These are phyloP conservation scores for Drosophila hamatofila DNA, from an alignment of 2,888 invertebrate genomes.

Conservation along the genomic window DNA sequence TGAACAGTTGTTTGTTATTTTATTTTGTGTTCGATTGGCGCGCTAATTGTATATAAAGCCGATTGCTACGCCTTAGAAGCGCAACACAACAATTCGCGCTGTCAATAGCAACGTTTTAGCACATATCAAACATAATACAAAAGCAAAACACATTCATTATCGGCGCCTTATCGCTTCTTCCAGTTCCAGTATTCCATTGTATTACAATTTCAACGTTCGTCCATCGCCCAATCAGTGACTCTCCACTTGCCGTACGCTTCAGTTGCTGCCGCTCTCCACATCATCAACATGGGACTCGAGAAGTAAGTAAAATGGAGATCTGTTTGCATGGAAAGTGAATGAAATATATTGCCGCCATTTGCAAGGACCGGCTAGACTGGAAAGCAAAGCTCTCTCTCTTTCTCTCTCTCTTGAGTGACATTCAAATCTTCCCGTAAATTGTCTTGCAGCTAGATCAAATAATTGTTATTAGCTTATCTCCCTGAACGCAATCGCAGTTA, in stretches of 20 bases:
- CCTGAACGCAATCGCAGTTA: conserved; percentile 43
- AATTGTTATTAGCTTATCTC: conserved; percentile 11
- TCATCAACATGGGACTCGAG: conserved; percentile 69
- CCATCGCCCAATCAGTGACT: conserved; percentile 53
- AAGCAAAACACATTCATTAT: conserved; percentile 12
- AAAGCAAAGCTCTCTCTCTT: neutral
- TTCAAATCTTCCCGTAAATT: neutral
- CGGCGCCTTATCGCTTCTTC: conserved; percentile 45
- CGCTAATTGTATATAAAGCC: conserved; percentile 47
- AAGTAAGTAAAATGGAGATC: conserved; percentile 58
- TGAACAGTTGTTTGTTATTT: conserved; percentile 46
- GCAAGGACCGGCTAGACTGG: conserved; percentile 4
- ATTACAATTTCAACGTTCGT: conserved; percentile 29
- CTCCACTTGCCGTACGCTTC: conserved; percentile 54
- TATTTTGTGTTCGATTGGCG: conserved; percentile 12
- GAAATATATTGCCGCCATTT: neutral
- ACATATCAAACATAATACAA: conserved; percentile 3
- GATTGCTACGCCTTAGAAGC: conserved; percentile 7
- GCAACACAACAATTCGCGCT: conserved; percentile 35
- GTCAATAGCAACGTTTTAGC: conserved; percentile 14
- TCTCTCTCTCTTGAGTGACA: neutral
- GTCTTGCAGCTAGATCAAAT: neutral
- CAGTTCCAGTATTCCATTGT: conserved; percentile 57
- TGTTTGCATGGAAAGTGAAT: neutral
- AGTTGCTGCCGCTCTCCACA: conserved; percentile 42